phyloP scores from a whole-genome alignment of 2,888 invertebrate genomes.

The Mythimna loreyi region DNA sequence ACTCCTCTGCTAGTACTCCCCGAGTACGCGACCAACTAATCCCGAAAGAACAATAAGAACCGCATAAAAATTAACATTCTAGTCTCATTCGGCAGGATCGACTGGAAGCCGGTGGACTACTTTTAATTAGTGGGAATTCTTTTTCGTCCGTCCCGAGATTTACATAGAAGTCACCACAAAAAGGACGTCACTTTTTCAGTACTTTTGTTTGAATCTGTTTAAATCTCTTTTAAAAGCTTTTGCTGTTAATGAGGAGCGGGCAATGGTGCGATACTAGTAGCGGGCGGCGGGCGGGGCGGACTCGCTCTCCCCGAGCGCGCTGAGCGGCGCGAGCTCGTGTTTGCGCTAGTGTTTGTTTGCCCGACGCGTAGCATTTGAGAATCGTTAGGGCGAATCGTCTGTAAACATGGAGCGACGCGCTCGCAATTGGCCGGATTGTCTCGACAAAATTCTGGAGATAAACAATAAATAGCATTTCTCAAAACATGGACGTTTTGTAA shows the following conservation, averaged over 20 bases:
- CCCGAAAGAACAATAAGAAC: constrained; percentile 76
- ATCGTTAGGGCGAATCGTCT: constrained; percentile 88
- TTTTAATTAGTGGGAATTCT: constrained; percentile 86
- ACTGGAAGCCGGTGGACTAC: constrained; percentile 76
- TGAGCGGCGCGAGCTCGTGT: constrained; percentile 75
- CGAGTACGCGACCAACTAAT: constrained; percentile 73
- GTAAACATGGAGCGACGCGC: constrained; percentile 84
- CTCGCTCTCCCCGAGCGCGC: constrained; percentile 59
- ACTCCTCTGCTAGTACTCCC: constrained; percentile 69
- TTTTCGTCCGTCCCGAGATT: constrained; percentile 82
- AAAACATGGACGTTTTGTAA: constrained; percentile 89
- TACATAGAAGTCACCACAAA: constrained; percentile 88
- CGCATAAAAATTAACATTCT: constrained; percentile 81
- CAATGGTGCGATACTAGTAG: constrained; percentile 74
- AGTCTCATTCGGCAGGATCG: constrained; percentile 78
- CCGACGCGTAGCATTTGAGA: constrained; percentile 88
- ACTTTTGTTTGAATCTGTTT: constrained; percentile 87
- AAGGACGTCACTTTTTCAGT: constrained; percentile 85
- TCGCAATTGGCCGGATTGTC: constrained; percentile 86
- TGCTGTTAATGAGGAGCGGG: constrained; percentile 85
- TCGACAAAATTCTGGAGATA: constrained; percentile 84
- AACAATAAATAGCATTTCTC: constrained; percentile 87
- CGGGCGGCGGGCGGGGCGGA: constrained; percentile 55
- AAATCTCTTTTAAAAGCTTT: constrained; percentile 87
- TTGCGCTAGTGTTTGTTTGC: constrained; percentile 85